Evolutionary conservation across 2,888 invertebrate genomes (phyloP), one percentile per base, ranked within the genome.

Genomic region (Rhorus exstirpatorius): DNA sequence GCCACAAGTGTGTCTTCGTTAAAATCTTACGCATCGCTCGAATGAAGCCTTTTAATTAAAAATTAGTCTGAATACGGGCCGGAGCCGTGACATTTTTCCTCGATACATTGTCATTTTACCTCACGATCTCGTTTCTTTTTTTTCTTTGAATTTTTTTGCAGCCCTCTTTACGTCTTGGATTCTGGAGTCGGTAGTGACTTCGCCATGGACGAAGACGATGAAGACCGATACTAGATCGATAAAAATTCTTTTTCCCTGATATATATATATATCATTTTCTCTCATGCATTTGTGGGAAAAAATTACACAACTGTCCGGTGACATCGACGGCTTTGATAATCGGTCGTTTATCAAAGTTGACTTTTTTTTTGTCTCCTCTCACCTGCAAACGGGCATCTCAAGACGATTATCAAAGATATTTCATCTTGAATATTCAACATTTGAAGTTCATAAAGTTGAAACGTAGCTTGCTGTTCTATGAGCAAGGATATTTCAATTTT

Each of bases 131-230:
- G 3, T 2, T 78, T 53, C 70, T 55, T 26, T 68, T 76, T 84
- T 65, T 21, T 19, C 3, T 38, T 21, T 53, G 6, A 4, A 55
- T 35, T 60, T 77, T 89, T 89, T 91, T 88, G 76, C 94, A 97
- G 97, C 93, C 97, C 97, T 63, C 95, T 96, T 72, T 97, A 97
- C 93, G 95, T 96, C 81, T 94, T 96, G 85, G 97, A 97, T 93
- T 97, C 97, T 61, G 96, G 96, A 55, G 95, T 96, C 86, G 95
- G 95, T 72, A 95, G 95, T 87, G 97, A 97, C 92, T 97, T 97
- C 91, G 95, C 96, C 12, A 97, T 97, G 97, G 97, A 97, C 91
- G 97, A 97, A 93, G 97, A 97, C 89, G 96, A 91, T 68, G 92
- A 92, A 74, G 92, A 92, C 70, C 80, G 71, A 72, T 85, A 80